These are phyloP conservation scores for Philaenus spumarius DNA, from an alignment of 1,140 invertebrate genomes.

Conservation along the genomic window DNA sequence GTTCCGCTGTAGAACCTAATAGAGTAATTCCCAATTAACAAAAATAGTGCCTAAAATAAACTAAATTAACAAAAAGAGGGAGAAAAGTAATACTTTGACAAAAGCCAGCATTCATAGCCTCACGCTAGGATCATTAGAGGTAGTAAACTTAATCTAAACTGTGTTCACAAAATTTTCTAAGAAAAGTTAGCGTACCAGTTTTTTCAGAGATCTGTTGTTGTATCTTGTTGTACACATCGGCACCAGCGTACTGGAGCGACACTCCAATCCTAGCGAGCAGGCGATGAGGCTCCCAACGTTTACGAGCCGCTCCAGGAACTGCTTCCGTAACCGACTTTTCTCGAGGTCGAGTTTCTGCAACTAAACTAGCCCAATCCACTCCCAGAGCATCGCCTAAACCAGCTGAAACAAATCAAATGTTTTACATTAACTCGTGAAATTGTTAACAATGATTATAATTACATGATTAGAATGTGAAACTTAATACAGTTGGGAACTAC, in stretches of 20 bases:
- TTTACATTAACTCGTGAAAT: no score
- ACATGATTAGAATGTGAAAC: no score
- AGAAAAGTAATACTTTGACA: not conserved
- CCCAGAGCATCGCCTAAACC: conserved; percentile 80
- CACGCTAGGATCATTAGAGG: no score
- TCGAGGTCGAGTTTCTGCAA: conserved; percentile 60
- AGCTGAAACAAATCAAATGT: conserved; percentile 29
- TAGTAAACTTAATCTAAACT: not conserved
- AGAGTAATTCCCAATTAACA: no score
- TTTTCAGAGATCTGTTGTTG: conserved; percentile 37
- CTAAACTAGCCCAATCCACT: conserved; percentile 87
- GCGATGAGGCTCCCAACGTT: conserved; percentile 67
- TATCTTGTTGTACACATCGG: conserved; percentile 53
- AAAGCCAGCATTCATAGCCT: not conserved
- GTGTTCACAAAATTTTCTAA: not conserved
- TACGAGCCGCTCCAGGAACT: conserved; percentile 49
- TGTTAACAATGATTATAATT: no score
- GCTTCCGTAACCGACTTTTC: conserved; percentile 37
- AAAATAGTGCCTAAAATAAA: no score
- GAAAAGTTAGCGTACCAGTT: not conserved
- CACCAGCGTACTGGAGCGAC: conserved; percentile 59
- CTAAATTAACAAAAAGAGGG: no score
- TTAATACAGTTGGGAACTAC: no score
- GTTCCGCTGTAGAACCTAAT: no score
- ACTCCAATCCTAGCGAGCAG: conserved; percentile 65